Evolutionary conservation across 2,113 vertebrate species (phyloP).

Genomic region (Larimichthys crocea): DNA sequence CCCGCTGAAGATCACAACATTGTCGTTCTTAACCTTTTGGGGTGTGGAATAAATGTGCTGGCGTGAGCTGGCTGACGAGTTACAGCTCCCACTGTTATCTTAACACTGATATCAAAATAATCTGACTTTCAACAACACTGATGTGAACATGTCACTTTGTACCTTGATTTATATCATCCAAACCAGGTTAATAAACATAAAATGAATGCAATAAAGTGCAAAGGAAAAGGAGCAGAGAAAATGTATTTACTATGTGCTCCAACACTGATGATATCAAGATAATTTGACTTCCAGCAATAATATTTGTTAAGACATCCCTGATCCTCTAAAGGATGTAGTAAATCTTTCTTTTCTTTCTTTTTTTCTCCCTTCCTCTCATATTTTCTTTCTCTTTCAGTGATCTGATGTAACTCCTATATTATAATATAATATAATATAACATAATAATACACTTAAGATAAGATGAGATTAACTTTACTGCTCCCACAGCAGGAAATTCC

Average conservation of each 20-base stretch:
- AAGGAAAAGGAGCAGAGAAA: no score
- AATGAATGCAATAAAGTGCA: no score
- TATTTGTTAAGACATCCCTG: not conserved
- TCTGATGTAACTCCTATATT: not conserved
- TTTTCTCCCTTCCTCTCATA: not conserved
- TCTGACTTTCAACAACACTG: not conserved
- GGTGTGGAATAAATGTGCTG: no score
- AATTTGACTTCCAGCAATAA: not conserved
- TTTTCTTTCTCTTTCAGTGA: not conserved
- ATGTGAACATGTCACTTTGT: not conserved
- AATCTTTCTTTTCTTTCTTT: not conserved
- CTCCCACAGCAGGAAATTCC: no score
- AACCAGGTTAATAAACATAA: no score
- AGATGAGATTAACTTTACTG: no score
- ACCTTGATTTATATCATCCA: no score
- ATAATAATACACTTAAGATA: not conserved
- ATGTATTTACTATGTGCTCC: no score
- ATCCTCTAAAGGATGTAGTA: not conserved
- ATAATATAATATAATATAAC: no score
- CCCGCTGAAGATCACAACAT: no score
- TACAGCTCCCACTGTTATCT: not conserved
- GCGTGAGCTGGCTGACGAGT: not conserved
- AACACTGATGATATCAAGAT: no score
- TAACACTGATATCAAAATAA: not conserved
- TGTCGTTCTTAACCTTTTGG: no score